A percentile compares a stretch with the other conserved stretches of the same genome.
Evolutionary conservation across 1,140 invertebrate species (phyloP).

Genomic region (Drosophila oshimai): DNA sequence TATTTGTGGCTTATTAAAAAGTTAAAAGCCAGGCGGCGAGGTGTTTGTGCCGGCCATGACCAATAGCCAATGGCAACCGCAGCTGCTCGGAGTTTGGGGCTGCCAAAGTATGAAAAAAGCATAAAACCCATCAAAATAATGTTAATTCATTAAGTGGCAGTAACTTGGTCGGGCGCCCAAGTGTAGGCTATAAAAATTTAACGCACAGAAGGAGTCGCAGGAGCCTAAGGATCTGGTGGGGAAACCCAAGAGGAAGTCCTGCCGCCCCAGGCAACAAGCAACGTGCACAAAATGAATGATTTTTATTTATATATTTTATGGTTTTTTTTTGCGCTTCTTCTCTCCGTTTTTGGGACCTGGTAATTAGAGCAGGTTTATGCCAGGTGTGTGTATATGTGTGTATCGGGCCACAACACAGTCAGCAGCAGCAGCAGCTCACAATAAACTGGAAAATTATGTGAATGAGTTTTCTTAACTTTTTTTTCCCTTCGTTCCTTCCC

Average conservation of each 20-base stretch:
- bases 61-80: slow-evolving; percentile 29
- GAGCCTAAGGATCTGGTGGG: slow-evolving; percentile 10
- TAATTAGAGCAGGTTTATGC: slow-evolving; percentile 78
- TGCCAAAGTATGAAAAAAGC: slow-evolving; percentile 66
- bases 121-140: slow-evolving; percentile 81
- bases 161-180: slow-evolving; percentile 74
- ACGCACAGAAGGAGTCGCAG: slow-evolving; percentile 58
- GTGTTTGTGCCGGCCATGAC: slow-evolving; percentile 36
- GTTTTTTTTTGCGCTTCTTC: too few relatives aligned
- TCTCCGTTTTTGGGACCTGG: slow-evolving; percentile 21
- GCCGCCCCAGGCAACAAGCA: slow-evolving; percentile 29
- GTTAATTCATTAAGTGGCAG: slow-evolving; percentile 81
- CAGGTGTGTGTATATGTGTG: slow-evolving; percentile 67
- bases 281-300: slow-evolving; percentile 69
- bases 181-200: slow-evolving; percentile 79
- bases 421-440: slow-evolving; percentile 43
- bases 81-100: slow-evolving; percentile 40
- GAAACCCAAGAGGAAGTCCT: background rate
- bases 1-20: slow-evolving; percentile 76
- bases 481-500: slow-evolving; percentile 1
- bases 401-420: slow-evolving; percentile 46
- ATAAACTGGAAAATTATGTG: slow-evolving; percentile 80
- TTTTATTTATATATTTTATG: slow-evolving; percentile 82
- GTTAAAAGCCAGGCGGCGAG: slow-evolving; percentile 50
- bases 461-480: slow-evolving; percentile 81